phyloP scores from a whole-genome alignment of 2,888 invertebrate genomes.

The Salticus scenicus region DNA sequence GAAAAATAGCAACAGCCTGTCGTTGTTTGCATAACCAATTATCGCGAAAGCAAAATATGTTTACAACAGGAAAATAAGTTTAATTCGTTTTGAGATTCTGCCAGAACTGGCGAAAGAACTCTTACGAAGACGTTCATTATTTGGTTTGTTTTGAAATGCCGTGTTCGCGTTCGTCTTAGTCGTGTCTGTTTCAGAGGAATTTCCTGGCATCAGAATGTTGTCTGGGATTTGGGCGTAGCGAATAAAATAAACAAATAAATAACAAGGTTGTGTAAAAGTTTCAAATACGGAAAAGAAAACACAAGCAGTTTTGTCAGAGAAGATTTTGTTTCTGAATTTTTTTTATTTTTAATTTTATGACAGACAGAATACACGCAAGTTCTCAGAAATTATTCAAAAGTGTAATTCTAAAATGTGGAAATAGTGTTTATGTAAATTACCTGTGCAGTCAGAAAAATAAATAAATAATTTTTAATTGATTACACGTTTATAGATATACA shows the following conservation, averaged over 20 bases:
- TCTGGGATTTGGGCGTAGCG: no score
- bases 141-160: not conserved
- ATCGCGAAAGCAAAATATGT: not conserved
- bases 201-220: not conserved
- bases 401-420: no score
- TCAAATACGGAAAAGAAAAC: not conserved
- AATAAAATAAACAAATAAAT: no score
- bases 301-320: not conserved
- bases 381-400: no score
- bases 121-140: not conserved
- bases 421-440: no score
- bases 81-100: not conserved
- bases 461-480: no score
- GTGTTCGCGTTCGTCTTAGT: not conserved
- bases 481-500: no score
- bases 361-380: no score
- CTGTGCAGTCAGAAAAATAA: no score
- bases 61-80: not conserved
- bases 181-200: not conserved
- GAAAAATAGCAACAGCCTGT: not conserved
- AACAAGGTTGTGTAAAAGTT: not conserved
- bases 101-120: not conserved
- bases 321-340: no score
- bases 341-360: no score
- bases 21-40: constrained; percentile 5